Conservation (phyloP, 2,888 invertebrate genomes). For the Limenitis arthemis region DNA sequence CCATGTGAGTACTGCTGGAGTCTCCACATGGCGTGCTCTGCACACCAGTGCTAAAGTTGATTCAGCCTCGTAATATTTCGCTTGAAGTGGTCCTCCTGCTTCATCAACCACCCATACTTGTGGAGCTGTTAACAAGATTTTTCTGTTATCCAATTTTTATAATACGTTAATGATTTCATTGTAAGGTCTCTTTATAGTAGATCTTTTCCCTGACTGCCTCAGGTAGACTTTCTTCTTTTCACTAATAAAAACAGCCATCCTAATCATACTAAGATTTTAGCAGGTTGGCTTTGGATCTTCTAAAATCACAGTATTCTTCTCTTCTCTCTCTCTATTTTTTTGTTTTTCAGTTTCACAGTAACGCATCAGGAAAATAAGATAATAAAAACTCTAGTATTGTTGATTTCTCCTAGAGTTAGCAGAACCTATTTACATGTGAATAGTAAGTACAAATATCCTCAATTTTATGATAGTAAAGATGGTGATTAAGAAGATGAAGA, state of each 20-base stretch:
- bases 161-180: too few species aligned
- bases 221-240: too few species aligned
- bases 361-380: background rate
- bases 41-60: slow-evolving; percentile 78
- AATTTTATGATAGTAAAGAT: too few species aligned
- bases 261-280: too few species aligned
- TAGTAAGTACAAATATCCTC: too few species aligned
- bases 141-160: background rate
- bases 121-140: slow-evolving; percentile 63
- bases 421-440: background rate
- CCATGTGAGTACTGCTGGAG: slow-evolving; percentile 71
- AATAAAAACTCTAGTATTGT: background rate
- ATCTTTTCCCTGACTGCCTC: too few species aligned
- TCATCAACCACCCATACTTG: slow-evolving; percentile 80
- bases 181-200: too few species aligned
- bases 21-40: slow-evolving; percentile 61
- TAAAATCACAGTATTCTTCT: background rate
- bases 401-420: too few species aligned
- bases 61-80: slow-evolving; percentile 78
- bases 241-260: too few species aligned
- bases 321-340: too few species aligned
- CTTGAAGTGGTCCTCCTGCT: slow-evolving; percentile 74
- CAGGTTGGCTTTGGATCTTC: background rate
- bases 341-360: background rate
- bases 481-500: too few species aligned